Evolutionary conservation across 2,888 invertebrate species (phyloP).

Genomic region (Oscheius sp.): DNA sequence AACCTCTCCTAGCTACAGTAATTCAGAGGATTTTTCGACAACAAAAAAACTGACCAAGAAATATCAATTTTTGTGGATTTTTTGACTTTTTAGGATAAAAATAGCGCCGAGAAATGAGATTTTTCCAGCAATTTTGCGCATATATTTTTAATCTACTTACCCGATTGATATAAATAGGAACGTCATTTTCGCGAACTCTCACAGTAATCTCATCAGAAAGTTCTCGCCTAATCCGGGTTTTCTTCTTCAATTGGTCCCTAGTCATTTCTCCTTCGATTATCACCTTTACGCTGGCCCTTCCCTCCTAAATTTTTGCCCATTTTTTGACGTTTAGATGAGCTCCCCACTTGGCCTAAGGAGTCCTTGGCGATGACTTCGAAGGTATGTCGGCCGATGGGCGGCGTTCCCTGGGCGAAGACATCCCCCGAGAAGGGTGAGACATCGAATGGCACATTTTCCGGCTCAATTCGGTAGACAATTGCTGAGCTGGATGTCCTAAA

Average conservation of each 20-base stretch:
- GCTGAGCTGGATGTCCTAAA: neutral
- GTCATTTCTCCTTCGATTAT: constrained; percentile 1
- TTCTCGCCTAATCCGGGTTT: constrained; percentile 15
- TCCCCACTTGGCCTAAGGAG: constrained; percentile 26
- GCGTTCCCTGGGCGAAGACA: constrained; percentile 9
- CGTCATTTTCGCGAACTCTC: constrained; percentile 11
- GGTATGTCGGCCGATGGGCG: constrained; percentile 3
- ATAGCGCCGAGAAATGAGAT: too few relatives aligned
- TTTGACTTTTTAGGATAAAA: too few relatives aligned
- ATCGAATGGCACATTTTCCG: constrained; percentile 27
- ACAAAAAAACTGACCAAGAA: too few relatives aligned
- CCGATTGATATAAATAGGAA: constrained; percentile 3
- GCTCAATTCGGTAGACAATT: constrained; percentile 21
- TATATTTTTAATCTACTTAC: too few relatives aligned
- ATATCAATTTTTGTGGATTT: too few relatives aligned
- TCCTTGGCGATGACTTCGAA: constrained; percentile 28
- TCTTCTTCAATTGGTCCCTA: constrained; percentile 10
- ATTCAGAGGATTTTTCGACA: neutral
- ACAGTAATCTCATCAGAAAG: constrained; percentile 16
- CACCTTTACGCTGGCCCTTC: constrained; percentile 21
- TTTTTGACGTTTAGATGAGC: neutral
- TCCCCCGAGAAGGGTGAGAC: constrained; percentile 29
- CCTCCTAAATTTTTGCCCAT: neutral
- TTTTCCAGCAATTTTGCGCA: too few relatives aligned
- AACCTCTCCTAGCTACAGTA: too few relatives aligned